Conservation (phyloP, 2,888 invertebrate species). For the Neoaliturus tenellus region DNA sequence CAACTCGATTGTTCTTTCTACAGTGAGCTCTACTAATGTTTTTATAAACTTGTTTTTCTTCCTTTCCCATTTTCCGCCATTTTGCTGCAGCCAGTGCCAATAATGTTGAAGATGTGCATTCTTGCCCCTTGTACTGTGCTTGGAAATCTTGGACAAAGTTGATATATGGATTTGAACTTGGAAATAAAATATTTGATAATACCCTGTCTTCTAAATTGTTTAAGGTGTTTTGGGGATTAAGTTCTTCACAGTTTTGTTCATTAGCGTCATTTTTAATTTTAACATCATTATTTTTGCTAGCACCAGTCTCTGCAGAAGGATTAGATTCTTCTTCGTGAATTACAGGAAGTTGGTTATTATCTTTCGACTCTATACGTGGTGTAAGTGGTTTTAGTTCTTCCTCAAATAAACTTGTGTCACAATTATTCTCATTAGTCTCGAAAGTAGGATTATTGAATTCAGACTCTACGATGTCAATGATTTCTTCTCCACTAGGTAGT, state of each 20-base stretch:
- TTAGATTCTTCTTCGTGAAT: background rate
- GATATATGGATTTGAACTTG: slow-evolving; percentile 25
- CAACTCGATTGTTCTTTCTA: background rate
- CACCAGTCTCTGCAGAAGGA: background rate
- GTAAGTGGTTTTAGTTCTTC: background rate
- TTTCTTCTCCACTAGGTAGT: background rate
- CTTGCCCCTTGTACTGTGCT: background rate
- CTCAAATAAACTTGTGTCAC: too few relatives aligned
- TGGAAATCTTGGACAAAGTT: slow-evolving; percentile 30
- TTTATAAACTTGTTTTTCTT: slow-evolving; percentile 2
- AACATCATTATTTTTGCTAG: background rate
- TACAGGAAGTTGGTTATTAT: too few relatives aligned
- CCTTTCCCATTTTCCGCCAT: slow-evolving; percentile 14
- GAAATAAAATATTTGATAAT: background rate
- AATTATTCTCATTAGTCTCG: background rate
- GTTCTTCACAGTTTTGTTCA: background rate
- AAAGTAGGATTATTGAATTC: background rate
- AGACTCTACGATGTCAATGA: background rate
- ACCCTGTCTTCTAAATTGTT: background rate
- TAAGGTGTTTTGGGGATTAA: background rate
- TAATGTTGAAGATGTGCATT: background rate
- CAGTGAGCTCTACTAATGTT: background rate
- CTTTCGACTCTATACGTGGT: background rate
- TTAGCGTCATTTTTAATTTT: background rate
- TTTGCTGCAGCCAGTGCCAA: background rate